Evolutionary conservation across 2,113 vertebrate genomes (phyloP).

Genomic region (Panthera tigris): DNA sequence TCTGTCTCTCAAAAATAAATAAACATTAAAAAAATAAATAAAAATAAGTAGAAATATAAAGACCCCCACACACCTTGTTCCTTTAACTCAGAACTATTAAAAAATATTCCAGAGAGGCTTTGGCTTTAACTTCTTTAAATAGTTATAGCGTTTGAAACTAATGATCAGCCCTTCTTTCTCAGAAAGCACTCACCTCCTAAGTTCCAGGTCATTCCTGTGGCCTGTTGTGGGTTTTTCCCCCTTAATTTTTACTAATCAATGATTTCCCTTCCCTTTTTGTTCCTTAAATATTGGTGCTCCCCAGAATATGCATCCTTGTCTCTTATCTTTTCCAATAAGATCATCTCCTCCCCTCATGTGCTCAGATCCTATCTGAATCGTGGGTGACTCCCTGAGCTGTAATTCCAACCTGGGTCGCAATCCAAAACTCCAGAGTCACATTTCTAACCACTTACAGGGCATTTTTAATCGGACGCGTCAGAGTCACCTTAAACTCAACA

Average conservation of each 20-base stretch:
- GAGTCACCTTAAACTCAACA: neutral
- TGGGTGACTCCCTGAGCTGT: neutral
- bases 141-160: neutral
- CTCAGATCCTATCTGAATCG: neutral
- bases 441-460: neutral
- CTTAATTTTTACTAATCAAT: neutral
- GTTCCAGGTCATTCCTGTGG: neutral
- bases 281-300: neutral
- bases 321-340: neutral
- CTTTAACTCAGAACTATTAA: neutral
- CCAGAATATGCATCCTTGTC: neutral
- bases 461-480: neutral
- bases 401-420: neutral
- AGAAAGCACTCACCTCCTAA: neutral
- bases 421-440: neutral
- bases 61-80: neutral
- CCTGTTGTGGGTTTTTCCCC: rapidly evolving
- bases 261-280: neutral
- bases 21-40: no score
- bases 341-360: neutral
- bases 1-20: no score
- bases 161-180: rapidly evolving
- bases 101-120: neutral
- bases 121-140: neutral
- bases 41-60: neutral